These are phyloP conservation scores for Fragum whitleyi DNA, from an alignment of 2,888 invertebrate species.

Conservation along the genomic window DNA sequence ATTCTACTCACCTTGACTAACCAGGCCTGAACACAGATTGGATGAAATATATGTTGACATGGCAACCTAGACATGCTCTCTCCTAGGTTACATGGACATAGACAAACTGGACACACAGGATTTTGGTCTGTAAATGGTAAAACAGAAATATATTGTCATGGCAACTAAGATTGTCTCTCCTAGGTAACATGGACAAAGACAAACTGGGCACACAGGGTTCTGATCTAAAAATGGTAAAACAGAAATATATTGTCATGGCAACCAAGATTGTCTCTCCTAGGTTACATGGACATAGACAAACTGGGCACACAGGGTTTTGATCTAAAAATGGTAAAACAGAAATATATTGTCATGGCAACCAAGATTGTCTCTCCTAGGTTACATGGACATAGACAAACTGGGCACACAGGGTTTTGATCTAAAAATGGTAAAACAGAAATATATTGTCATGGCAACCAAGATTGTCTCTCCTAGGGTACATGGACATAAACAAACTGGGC, in stretches of 20 bases:
- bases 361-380: conserved; percentile 70
- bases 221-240: conserved; percentile 72
- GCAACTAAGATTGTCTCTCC: conserved; percentile 73
- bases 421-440: conserved; percentile 68
- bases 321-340: conserved; percentile 75
- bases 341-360: conserved; percentile 76
- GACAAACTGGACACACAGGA: conserved; percentile 77
- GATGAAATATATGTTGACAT: conserved; percentile 78
- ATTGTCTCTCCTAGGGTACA: conserved; percentile 71
- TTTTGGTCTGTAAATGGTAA: conserved; percentile 67
- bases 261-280: conserved; percentile 67
- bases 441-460: conserved; percentile 73
- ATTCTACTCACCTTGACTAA: conserved; percentile 72
- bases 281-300: conserved; percentile 76
- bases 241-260: conserved; percentile 70
- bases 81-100: conserved; percentile 71
- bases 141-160: conserved; percentile 71
- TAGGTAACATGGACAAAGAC: conserved; percentile 72
- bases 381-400: conserved; percentile 77
- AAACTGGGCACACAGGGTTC: conserved; percentile 75
- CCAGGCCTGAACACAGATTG: conserved; percentile 80
- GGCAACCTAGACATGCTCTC: conserved; percentile 74
- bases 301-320: conserved; percentile 73
- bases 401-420: conserved; percentile 74
- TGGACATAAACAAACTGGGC: conserved; percentile 78